Conservation (phyloP, 2,888 invertebrate genomes). For the Ectemnius lituratus region DNA sequence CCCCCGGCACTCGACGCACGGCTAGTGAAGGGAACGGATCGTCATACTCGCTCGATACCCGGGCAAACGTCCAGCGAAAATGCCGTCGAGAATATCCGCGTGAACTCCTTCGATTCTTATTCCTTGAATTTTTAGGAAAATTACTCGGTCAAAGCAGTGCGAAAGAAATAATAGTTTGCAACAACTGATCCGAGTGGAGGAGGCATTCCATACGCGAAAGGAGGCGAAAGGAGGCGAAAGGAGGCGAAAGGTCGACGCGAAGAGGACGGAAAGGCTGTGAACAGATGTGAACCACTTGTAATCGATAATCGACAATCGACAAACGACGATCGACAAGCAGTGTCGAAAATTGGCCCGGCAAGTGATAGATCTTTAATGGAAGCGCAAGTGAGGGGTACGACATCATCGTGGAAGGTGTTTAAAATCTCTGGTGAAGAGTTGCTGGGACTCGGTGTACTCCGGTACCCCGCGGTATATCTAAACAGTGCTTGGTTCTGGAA, state of each 20-base stretch:
- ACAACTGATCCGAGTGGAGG: no score
- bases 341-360: background rate
- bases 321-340: background rate
- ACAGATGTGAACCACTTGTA: background rate
- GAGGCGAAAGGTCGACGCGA: background rate
- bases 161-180: no score
- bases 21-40: conserved; percentile 75
- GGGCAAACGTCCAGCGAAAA: conserved; percentile 49
- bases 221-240: no score
- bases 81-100: conserved; percentile 39
- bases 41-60: conserved; percentile 49
- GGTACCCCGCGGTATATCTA: no score
- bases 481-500: no score
- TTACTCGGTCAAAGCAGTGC: background rate
- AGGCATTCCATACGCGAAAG: no score
- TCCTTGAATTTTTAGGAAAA: background rate
- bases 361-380: background rate
- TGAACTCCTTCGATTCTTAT: background rate
- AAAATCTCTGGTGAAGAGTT: background rate
- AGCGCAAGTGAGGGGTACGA: background rate
- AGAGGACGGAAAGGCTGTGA: background rate
- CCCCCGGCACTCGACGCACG: conserved; percentile 68
- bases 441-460: background rate
- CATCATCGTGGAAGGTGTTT: background rate
- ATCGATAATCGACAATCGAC: background rate